Evolutionary conservation across 2,797 vertebrate genomes (phyloP).

Genomic region (Rallus crepitans): DNA sequence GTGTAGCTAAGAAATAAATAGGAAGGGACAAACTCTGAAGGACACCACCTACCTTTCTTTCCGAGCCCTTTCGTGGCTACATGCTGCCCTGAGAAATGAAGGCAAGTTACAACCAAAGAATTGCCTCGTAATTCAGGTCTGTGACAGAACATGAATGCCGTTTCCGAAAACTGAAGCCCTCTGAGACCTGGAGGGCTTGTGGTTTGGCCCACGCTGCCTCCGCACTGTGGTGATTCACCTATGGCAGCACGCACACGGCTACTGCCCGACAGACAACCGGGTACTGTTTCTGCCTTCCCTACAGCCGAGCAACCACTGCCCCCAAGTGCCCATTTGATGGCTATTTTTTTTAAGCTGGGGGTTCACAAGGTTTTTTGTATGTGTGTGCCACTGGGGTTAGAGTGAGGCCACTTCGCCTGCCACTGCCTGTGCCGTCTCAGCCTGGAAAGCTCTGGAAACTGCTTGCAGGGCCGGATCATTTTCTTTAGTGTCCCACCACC

Average conservation of each 20-base stretch:
- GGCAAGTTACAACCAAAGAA: neutral
- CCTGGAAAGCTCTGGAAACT: neutral
- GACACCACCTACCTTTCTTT: neutral
- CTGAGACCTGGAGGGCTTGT: neutral
- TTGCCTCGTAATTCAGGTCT: neutral
- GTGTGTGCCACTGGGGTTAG: neutral
- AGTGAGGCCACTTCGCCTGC: neutral
- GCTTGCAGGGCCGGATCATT: neutral
- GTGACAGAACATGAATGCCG: neutral
- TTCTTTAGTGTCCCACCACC: neutral
- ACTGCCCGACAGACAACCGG: neutral
- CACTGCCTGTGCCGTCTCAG: neutral
- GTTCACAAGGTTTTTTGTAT: neutral
- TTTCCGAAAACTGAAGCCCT: neutral
- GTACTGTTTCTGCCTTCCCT: neutral
- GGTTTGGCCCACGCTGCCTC: neutral
- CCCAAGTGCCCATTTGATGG: constrained; percentile 46
- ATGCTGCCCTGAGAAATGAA: neutral
- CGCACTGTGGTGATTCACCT: neutral
- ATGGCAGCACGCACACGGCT: fast-evolving
- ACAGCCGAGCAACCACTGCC: constrained; percentile 56
- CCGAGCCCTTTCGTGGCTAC: neutral
- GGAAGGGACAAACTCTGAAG: neutral
- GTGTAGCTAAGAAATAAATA: neutral
- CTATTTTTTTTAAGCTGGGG: neutral